Conservation (phyloP, 2,797 vertebrate species). For the Scolopax bukidnonensis region DNA sequence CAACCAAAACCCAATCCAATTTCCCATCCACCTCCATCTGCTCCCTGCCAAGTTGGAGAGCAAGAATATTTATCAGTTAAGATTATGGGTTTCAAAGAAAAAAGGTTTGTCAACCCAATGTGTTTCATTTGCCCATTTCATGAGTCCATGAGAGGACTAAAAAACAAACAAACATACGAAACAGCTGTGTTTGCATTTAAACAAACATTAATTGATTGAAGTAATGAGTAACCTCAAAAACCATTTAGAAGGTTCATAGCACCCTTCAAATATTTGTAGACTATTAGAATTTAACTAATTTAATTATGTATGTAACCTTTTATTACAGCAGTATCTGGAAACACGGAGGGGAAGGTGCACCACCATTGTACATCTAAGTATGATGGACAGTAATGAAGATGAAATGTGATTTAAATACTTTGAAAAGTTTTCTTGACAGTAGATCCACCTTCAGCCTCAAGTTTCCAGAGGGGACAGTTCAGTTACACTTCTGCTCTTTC, state of each 20-base stretch:
- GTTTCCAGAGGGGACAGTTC: neutral
- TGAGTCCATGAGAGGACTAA: neutral
- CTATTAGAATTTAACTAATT: slow-evolving; percentile 30
- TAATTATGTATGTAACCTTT: neutral
- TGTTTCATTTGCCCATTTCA: neutral
- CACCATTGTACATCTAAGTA: neutral
- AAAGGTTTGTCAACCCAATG: neutral
- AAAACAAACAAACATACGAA: slow-evolving; percentile 20
- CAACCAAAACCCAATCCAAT: neutral
- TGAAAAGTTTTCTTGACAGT: neutral
- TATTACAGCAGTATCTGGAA: neutral
- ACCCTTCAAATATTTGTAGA: slow-evolving; percentile 34
- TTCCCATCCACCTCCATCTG: neutral
- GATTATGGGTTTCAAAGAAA: neutral
- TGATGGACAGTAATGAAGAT: neutral
- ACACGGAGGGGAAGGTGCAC: neutral
- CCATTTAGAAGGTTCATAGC: neutral
- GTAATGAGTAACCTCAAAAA: slow-evolving; percentile 54
- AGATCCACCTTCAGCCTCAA: neutral
- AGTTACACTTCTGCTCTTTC: neutral
- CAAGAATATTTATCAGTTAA: neutral
- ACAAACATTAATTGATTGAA: slow-evolving; percentile 58
- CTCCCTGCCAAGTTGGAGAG: neutral
- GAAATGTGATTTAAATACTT: neutral
- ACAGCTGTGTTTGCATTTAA: slow-evolving; percentile 55